Percentiles rank a stretch among this genome's conserved stretches.
These are phyloP conservation scores for Drosophila subobscura DNA, from an alignment of 1,140 invertebrate species.

Conservation along the genomic window DNA sequence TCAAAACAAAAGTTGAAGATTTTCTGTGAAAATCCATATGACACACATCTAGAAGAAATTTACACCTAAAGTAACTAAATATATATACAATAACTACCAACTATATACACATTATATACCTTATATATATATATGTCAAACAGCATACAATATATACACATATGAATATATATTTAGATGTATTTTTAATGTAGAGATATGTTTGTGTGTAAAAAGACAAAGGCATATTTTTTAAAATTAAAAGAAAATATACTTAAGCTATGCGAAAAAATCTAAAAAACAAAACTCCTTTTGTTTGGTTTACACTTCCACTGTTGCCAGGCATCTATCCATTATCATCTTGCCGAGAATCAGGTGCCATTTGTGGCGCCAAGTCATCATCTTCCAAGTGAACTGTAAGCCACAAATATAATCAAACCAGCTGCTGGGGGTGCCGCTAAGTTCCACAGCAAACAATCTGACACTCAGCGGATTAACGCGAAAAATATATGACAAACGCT, in stretches of 20 bases:
- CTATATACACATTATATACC: conserved; percentile 56
- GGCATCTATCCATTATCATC: conserved; percentile 8
- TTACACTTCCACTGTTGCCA: conserved; percentile 5
- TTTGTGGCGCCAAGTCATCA: conserved; percentile 10
- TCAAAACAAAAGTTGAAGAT: conserved; percentile 75
- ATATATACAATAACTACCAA: conserved; percentile 51
- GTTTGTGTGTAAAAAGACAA: conserved; percentile 78
- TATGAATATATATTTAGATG: conserved; percentile 56
- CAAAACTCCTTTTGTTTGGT: background rate
- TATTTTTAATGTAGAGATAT: conserved; percentile 82
- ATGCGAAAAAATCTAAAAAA: conserved; percentile 44
- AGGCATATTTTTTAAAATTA: conserved; percentile 68
- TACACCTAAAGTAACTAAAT: conserved; percentile 66
- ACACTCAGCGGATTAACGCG: conserved; percentile 21
- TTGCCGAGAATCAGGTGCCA: conserved; percentile 6
- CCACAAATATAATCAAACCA: conserved; percentile 35
- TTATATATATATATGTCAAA: conserved; percentile 39
- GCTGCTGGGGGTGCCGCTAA: conserved; percentile 31
- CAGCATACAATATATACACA: conserved; percentile 64
- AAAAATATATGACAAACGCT: conserved; percentile 21
- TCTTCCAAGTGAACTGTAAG: conserved; percentile 23
- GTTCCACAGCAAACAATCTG: conserved; percentile 9
- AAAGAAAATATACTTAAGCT: conserved; percentile 58
- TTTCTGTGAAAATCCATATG: conserved; percentile 83
- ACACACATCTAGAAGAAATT: conserved; percentile 69